Percentiles rank a stretch among this genome's conserved stretches.
These are phyloP conservation scores for Phaethornis superciliosus DNA, from an alignment of 2,113 vertebrate species.

Conservation along the genomic window DNA sequence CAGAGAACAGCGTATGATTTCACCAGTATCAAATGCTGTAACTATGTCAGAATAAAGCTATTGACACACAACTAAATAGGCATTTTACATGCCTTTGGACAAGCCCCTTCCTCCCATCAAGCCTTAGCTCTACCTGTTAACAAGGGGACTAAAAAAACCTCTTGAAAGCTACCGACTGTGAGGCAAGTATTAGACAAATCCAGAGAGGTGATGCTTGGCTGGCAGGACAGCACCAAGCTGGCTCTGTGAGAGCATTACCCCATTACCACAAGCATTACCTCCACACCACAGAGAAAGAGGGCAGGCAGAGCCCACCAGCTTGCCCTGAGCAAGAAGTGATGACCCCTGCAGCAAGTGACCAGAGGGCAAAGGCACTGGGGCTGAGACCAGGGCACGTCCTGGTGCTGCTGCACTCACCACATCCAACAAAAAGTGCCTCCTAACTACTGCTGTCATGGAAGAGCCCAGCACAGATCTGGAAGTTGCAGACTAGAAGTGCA, in stretches of 20 bases:
- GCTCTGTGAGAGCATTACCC: not conserved
- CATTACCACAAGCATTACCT: not conserved
- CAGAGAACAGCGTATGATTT: not conserved
- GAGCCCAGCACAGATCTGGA: accelerated
- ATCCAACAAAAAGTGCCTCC: not conserved
- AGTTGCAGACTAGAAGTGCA: too few species aligned
- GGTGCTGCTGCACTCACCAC: accelerated
- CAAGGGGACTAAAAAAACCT: not conserved
- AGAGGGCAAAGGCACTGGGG: not conserved
- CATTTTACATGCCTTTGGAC: not conserved
- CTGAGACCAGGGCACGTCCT: accelerated
- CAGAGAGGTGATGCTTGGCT: not conserved
- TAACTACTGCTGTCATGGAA: not conserved
- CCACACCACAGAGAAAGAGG: accelerated
- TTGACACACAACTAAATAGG: not conserved
- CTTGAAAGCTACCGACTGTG: not conserved
- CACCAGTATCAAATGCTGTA: not conserved
- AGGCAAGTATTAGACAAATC: not conserved
- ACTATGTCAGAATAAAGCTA: not conserved
- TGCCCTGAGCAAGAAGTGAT: not conserved
- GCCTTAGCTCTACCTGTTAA: not conserved
- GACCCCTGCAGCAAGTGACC: not conserved
- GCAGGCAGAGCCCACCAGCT: not conserved
- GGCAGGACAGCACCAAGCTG: not conserved
- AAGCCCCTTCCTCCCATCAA: not conserved